Conservation (phyloP, 2,797 vertebrate genomes). For the Myotis daubentonii region DNA sequence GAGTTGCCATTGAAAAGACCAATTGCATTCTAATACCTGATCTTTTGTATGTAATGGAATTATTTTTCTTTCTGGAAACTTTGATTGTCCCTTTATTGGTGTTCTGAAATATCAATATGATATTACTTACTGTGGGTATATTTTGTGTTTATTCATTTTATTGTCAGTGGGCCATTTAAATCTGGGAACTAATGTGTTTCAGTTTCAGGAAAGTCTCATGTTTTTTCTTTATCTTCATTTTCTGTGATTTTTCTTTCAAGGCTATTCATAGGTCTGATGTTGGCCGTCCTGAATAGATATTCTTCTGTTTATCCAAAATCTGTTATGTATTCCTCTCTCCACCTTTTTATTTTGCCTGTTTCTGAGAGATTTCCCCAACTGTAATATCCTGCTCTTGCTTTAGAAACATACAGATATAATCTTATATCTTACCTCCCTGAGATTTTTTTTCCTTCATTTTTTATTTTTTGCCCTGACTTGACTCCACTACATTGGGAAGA, state of each 20-base stretch:
- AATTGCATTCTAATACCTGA: background rate
- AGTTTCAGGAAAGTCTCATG: background rate
- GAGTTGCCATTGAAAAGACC: background rate
- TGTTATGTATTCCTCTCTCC: background rate
- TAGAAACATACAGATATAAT: background rate
- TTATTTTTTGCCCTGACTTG: background rate
- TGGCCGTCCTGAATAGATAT: background rate
- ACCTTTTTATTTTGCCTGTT: background rate
- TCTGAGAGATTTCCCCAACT: background rate
- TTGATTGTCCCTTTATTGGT: background rate
- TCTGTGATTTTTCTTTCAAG: background rate
- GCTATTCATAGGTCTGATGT: background rate
- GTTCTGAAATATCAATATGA: background rate
- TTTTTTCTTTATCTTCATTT: conserved; percentile 1
- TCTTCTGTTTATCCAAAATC: background rate
- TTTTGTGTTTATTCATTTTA: conserved; percentile 29
- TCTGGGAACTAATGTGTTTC: background rate
- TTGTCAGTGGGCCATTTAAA: background rate
- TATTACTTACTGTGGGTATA: background rate
- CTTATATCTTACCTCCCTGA: background rate
- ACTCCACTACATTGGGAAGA: background rate
- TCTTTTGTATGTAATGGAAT: background rate
- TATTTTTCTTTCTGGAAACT: conserved; percentile 2
- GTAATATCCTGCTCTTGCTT: background rate
- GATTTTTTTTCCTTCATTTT: background rate